Percentiles rank a stretch among this genome's conserved stretches.
Evolutionary conservation across 2,888 invertebrate genomes (phyloP).

Genomic region (Lasius fuliginosus): DNA sequence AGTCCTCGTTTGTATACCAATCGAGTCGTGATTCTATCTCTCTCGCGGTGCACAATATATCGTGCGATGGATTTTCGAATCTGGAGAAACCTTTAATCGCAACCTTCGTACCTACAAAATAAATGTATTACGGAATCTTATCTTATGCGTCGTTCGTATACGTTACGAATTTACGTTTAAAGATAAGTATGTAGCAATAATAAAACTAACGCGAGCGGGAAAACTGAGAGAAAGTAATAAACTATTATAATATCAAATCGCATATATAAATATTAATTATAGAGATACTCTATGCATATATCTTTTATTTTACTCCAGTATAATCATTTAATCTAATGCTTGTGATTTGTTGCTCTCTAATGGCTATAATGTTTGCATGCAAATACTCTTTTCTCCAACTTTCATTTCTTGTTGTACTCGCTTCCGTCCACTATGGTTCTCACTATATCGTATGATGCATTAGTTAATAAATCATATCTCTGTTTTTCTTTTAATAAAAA

Average conservation of each 20-base stretch:
- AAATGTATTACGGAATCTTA: constrained; percentile 35
- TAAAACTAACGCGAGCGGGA: background rate
- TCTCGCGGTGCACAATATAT: constrained; percentile 20
- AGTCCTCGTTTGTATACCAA: constrained; percentile 44
- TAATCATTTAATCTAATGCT: constrained; percentile 6
- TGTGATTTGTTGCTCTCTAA: background rate
- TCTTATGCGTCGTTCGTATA: constrained; percentile 8
- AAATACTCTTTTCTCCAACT: background rate
- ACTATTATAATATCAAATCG: background rate
- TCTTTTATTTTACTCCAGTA: background rate
- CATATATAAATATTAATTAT: background rate
- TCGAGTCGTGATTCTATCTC: constrained; percentile 48
- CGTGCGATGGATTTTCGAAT: constrained; percentile 35
- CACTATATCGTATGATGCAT: background rate
- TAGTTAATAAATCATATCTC: background rate
- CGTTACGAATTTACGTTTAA: background rate
- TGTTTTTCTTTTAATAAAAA: constrained; percentile 2
- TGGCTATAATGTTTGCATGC: background rate
- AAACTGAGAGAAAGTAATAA: background rate
- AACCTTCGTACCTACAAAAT: background rate
- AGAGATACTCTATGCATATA: background rate
- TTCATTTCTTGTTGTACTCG: background rate
- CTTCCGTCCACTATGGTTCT: background rate
- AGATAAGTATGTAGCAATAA: background rate
- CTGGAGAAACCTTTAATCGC: constrained; percentile 40